Base-by-base conservation (phyloP, 1,140 invertebrate species). In the Prorops nasuta region DNA sequence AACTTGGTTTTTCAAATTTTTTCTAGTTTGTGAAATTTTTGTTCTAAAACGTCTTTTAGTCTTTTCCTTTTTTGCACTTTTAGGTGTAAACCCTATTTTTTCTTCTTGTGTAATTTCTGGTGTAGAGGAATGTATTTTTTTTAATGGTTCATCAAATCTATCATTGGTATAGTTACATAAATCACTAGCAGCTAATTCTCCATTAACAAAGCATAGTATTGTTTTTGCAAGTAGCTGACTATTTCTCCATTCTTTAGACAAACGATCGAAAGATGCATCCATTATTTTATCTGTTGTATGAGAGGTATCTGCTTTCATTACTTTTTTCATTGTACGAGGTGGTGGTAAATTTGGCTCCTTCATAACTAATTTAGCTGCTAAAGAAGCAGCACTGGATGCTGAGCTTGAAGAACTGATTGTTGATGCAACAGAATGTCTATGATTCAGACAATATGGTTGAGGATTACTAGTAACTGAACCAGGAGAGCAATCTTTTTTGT, bases 211-310 rank as follows among this genome's bases (percentile, higher is more conserved):
- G 32, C 64, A 63, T 6, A 73, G 22, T 3, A 75, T 24, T 1
- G 47, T 49, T 0, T 54, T 51, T 2, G 62, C 56, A 0, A 77
- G 31, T 2, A 72, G 34, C 3, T 51, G 59, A 18, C 44, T 41
- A 37, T 77, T 76, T 37, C 71, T 72, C 72, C 73, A 77, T 6
- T 74, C 73, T 22, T 64, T 69, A 1, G 17, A 49, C 1, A 58
- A 3, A 8, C 48, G 51, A 16, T 73, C 65, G 0, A 50, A 49
- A 1, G 32, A n/a, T n/a, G 68, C 69, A 2, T 64, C 47, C 3
- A 32, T 3, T 1, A 1, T 14, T 35, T 60, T 56, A 10, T 48
- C 53, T 0, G 63, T 51, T 4, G 44, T 42, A 2, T 43, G 1
- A 6, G 21, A 36, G 18, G 20, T 3, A 9, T 20, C 37, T 12